Conservation (phyloP, 2,113 vertebrate genomes). For the Ploceus nigricollis region DNA sequence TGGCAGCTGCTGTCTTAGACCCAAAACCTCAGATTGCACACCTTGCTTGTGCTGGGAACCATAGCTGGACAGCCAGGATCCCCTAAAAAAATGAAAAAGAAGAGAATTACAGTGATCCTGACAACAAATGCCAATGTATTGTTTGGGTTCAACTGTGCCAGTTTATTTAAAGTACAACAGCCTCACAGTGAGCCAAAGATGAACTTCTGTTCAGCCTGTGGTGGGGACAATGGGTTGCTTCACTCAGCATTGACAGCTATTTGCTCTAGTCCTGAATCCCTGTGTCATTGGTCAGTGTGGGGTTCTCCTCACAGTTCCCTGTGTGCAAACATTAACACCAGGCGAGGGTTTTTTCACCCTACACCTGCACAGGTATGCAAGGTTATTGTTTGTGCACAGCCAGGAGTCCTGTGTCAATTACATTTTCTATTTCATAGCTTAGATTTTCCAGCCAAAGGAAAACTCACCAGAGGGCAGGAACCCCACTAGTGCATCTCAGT, state of each 20-base stretch:
- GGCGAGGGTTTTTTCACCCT: neutral
- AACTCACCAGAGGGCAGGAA: neutral
- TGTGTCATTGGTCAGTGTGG: neutral
- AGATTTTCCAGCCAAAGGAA: neutral
- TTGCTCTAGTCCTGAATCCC: neutral
- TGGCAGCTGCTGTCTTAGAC: neutral
- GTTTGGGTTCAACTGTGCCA: neutral
- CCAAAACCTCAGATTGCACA: neutral
- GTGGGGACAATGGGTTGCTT: neutral
- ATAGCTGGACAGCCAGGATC: neutral
- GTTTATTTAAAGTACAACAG: neutral
- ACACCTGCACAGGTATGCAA: rapidly evolving
- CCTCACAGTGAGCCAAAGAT: neutral
- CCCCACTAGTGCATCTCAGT: rapidly evolving
- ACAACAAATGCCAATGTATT: neutral
- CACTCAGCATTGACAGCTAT: neutral
- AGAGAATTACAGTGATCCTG: neutral
- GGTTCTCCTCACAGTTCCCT: neutral
- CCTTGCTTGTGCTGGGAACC: neutral
- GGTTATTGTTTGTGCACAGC: rapidly evolving
- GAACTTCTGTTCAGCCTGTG: neutral
- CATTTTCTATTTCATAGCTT: neutral
- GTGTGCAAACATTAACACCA: neutral
- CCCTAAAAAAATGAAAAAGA: neutral
- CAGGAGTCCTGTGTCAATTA: neutral